Percentiles rank a stretch among this genome's conserved stretches.
Conservation (phyloP, 2,113 vertebrate species). For the Anarhynchus alexandrinus region DNA sequence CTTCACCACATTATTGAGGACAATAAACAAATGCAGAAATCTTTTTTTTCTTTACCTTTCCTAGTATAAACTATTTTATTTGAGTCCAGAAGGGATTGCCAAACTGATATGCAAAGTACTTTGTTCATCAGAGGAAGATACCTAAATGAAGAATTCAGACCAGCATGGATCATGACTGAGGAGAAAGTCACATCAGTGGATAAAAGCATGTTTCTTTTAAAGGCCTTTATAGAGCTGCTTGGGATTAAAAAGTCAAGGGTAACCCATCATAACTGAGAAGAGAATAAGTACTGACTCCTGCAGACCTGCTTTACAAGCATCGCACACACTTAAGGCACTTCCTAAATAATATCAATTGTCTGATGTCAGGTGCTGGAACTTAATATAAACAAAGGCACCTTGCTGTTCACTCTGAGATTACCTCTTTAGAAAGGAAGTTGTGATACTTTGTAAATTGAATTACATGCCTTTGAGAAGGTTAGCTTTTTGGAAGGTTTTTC, state of each 20-base stretch:
- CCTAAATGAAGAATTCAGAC: not conserved
- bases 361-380: not conserved
- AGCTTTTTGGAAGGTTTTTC: not conserved
- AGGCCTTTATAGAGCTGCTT: not conserved
- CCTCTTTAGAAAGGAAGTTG: not conserved
- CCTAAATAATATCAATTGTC: not conserved
- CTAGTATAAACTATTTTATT: not conserved
- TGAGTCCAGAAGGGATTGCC: not conserved
- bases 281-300: not conserved
- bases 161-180: not conserved
- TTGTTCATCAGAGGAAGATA: not conserved
- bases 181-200: not conserved
- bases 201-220: not conserved
- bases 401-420: not conserved
- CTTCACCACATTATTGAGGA: not conserved
- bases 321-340: not conserved
- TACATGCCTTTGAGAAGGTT: not conserved
- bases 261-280: not conserved
- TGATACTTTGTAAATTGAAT: not conserved
- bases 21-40: not conserved
- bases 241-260: conserved; percentile 17
- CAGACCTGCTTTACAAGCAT: conserved; percentile 9
- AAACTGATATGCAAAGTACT: not conserved
- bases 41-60: not conserved
- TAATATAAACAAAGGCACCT: not conserved